Evolutionary conservation across 1,140 invertebrate genomes (phyloP).

Genomic region (Colletes latitarsis): DNA sequence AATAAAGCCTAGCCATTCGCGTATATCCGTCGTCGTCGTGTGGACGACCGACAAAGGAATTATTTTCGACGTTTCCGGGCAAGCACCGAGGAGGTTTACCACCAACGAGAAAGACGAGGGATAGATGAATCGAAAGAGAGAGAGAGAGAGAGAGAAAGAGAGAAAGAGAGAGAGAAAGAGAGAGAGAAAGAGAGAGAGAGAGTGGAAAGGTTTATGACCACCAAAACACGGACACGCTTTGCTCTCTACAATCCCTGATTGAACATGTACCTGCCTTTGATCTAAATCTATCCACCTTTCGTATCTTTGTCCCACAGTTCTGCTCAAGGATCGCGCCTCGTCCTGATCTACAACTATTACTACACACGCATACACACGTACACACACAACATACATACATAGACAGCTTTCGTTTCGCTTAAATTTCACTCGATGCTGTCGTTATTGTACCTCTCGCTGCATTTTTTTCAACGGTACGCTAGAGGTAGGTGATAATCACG

Average conservation of each 20-base stretch:
- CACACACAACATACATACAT: no score
- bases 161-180: not conserved
- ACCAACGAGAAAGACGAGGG: not conserved
- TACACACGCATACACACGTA: no score
- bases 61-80: not conserved
- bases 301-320: constrained; percentile 20
- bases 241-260: constrained; percentile 50
- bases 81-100: not conserved
- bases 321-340: constrained; percentile 35
- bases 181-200: no score
- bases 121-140: no score
- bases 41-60: not conserved
- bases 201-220: not conserved
- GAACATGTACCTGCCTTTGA: constrained; percentile 48
- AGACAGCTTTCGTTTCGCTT: constrained; percentile 34
- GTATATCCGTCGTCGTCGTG: constrained; percentile 1
- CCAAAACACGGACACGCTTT: constrained; percentile 28
- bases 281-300: constrained; percentile 24
- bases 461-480: constrained; percentile 11
- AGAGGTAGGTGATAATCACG: constrained; percentile 35
- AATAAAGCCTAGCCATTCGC: constrained; percentile 43
- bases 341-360: not conserved
- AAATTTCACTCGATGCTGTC: constrained; percentile 4
- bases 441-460: constrained; percentile 13
- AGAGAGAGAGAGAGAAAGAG: no score